Conservation (phyloP, 2,113 vertebrate species). For the Synchiropus splendidus region DNA sequence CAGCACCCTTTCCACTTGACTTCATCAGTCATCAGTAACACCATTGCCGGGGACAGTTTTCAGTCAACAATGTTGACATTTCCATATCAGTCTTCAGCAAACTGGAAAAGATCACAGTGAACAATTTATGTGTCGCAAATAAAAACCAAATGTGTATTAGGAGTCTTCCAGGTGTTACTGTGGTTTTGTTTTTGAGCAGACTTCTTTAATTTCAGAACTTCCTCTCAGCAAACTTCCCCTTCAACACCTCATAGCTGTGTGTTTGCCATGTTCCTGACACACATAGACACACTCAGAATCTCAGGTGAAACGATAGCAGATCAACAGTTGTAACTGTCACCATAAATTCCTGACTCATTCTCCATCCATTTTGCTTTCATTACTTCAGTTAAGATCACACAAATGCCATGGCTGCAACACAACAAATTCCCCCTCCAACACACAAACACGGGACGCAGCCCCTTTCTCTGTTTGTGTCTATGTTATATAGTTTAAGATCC, state of each 20-base stretch:
- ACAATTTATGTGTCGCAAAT: too few species aligned
- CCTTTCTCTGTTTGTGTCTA: conserved; percentile 9
- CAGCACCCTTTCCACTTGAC: too few species aligned
- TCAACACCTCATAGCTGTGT: conserved; percentile 16
- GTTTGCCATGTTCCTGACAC: conserved; percentile 1
- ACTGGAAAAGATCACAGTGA: too few species aligned
- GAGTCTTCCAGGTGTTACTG: conserved; percentile 31
- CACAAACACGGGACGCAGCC: conserved; percentile 9
- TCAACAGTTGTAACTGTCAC: too few species aligned
- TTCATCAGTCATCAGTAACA: too few species aligned
- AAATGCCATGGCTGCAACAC: conserved; percentile 5
- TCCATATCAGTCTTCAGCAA: too few species aligned
- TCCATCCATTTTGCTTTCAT: background rate
- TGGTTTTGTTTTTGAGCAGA: conserved; percentile 20
- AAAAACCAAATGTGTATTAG: too few species aligned
- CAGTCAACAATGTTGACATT: too few species aligned
- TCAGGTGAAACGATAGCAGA: too few species aligned
- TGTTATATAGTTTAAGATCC: background rate
- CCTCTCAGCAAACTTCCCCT: conserved; percentile 40
- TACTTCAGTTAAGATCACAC: conserved; percentile 21
- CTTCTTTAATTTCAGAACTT: conserved; percentile 32
- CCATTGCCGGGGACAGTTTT: too few species aligned
- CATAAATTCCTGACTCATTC: too few species aligned
- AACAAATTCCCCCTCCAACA: too few species aligned
- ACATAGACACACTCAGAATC: background rate